Conservation (phyloP, 2,113 vertebrate species). For the Gopherus flavomarginatus region DNA sequence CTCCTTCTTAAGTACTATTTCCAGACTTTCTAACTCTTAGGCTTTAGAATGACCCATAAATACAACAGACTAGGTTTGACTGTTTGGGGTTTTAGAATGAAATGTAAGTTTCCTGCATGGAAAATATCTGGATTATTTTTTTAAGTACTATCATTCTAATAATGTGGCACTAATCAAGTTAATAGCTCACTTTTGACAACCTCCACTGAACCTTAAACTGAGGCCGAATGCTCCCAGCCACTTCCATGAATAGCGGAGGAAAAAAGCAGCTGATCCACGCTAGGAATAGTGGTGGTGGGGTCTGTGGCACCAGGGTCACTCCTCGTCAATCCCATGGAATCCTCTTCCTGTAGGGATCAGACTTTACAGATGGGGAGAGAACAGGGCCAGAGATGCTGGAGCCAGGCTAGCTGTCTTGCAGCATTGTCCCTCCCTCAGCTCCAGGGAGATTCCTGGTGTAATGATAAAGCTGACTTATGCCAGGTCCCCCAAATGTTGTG, state of each 20-base stretch:
- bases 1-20: neutral
- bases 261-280: neutral
- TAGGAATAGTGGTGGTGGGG: neutral
- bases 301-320: neutral
- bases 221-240: neutral
- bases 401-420: neutral
- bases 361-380: neutral
- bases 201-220: neutral
- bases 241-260: neutral
- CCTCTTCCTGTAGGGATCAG: neutral
- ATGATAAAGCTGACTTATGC: neutral
- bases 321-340: neutral
- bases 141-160: neutral
- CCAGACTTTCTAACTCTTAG: neutral
- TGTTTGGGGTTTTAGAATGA: neutral
- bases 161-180: neutral
- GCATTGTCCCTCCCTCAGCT: neutral
- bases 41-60: neutral
- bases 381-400: neutral
- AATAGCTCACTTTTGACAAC: too few relatives aligned
- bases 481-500: neutral
- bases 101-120: neutral
- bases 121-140: constrained; percentile 10
- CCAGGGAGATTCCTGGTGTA: neutral
- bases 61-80: neutral